These are phyloP conservation scores for Lepidochrysops patricia DNA, from an alignment of 2,888 invertebrate species.

Conservation along the genomic window DNA sequence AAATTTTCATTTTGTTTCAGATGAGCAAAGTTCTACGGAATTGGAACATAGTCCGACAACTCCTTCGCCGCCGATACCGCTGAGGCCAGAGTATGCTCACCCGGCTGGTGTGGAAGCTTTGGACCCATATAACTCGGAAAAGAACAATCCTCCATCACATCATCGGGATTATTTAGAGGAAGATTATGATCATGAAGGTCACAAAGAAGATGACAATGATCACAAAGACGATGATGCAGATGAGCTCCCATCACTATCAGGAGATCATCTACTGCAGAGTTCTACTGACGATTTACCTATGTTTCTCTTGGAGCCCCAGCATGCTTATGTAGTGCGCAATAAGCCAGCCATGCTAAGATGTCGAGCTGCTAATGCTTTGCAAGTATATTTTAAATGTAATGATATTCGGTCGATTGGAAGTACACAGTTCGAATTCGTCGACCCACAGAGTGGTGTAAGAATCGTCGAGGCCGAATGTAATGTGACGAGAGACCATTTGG, in stretches of 20 bases:
- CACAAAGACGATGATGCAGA: conserved; percentile 68
- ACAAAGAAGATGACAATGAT: conserved; percentile 64
- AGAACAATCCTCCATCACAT: conserved; percentile 48
- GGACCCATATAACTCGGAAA: conserved; percentile 68
- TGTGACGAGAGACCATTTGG: conserved; percentile 91
- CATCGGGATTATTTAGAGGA: conserved; percentile 65
- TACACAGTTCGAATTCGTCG: conserved; percentile 87
- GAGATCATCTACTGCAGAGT: conserved; percentile 62
- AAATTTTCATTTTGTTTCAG: conserved; percentile 45
- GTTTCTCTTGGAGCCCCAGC: conserved; percentile 90
- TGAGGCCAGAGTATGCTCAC: conserved; percentile 64
- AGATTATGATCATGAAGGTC: conserved; percentile 62
- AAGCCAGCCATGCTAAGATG: conserved; percentile 92
- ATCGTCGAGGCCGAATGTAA: conserved; percentile 91
- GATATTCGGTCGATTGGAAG: conserved; percentile 80
- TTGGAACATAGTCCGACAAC: conserved; percentile 45
- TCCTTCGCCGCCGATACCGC: conserved; percentile 52
- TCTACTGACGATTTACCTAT: conserved; percentile 85
- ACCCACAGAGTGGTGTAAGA: conserved; percentile 90
- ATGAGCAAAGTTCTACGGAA: conserved; percentile 51
- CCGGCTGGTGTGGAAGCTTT: conserved; percentile 64
- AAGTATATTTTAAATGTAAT: conserved; percentile 94
- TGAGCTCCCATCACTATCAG: conserved; percentile 61
- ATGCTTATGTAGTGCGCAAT: conserved; percentile 92
- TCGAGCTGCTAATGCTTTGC: conserved; percentile 90